Percentiles rank a stretch among this genome's conserved stretches.
Conservation (phyloP, 2,113 vertebrate genomes). For the Otis tarda region DNA sequence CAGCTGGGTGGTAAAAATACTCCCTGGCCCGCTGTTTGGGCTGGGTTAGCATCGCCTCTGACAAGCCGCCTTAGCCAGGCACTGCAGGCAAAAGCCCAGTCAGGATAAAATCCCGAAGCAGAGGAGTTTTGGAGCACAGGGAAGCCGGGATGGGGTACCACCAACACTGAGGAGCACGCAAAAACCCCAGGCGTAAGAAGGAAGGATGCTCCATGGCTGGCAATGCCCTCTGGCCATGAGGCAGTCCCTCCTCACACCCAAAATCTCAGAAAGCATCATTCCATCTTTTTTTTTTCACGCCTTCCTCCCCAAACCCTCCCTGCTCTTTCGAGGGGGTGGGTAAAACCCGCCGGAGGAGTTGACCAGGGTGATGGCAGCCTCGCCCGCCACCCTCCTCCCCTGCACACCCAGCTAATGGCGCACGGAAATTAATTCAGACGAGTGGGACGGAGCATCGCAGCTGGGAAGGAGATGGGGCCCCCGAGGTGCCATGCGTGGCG, state of each 20-base stretch:
- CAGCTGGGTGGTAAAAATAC: conserved; percentile 43
- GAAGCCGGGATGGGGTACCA: rapidly evolving
- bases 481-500: not conserved
- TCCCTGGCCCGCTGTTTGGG: not conserved
- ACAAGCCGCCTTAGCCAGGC: not conserved
- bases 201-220: not conserved
- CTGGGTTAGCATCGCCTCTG: not conserved
- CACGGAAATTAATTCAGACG: not conserved
- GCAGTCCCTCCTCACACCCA: not conserved
- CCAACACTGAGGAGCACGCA: not conserved
- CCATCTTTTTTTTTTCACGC: rapidly evolving
- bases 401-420: not conserved
- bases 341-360: not conserved
- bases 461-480: not conserved
- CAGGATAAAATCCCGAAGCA: not conserved
- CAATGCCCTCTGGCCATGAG: not conserved
- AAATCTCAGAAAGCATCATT: not conserved
- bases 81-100: not conserved
- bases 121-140: not conserved
- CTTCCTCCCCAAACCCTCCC: not conserved
- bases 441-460: not conserved
- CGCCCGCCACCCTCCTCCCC: not conserved
- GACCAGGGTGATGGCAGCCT: not conserved
- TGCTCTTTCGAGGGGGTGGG: not conserved
- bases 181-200: not conserved